Percentiles rank a stretch among this genome's conserved stretches.
Evolutionary conservation across 2,113 vertebrate genomes (phyloP).

Genomic region (Herpetotheres cachinnans): DNA sequence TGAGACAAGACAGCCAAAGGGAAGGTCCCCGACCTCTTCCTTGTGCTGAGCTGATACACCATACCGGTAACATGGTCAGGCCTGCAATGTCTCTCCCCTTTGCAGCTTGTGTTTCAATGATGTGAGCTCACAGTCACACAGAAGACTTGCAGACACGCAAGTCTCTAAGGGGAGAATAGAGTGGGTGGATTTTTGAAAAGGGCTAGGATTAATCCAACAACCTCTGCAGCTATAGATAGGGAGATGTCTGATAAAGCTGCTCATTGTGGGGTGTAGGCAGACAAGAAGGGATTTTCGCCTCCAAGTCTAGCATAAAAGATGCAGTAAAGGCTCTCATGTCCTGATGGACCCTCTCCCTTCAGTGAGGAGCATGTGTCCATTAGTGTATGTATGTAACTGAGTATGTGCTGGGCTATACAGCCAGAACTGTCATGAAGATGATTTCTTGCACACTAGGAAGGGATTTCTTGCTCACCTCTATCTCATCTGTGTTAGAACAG

Average conservation of each 20-base stretch:
- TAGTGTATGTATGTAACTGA: background rate
- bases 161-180: background rate
- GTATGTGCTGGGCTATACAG: background rate
- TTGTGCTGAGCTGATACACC: accelerated
- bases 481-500: background rate
- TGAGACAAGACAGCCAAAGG: background rate
- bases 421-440: background rate
- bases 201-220: background rate
- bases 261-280: background rate
- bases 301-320: background rate
- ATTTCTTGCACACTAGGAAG: background rate
- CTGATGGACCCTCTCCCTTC: background rate
- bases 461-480: background rate
- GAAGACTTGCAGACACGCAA: background rate
- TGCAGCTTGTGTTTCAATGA: background rate
- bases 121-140: background rate
- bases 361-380: background rate
- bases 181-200: background rate
- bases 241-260: background rate
- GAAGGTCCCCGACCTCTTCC: background rate
- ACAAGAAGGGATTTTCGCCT: background rate
- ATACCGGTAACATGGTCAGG: accelerated
- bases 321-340: background rate
- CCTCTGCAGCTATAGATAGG: background rate
- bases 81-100: background rate